phyloP scores from a whole-genome alignment of 2,888 invertebrate species.

The Pinctada fucata region DNA sequence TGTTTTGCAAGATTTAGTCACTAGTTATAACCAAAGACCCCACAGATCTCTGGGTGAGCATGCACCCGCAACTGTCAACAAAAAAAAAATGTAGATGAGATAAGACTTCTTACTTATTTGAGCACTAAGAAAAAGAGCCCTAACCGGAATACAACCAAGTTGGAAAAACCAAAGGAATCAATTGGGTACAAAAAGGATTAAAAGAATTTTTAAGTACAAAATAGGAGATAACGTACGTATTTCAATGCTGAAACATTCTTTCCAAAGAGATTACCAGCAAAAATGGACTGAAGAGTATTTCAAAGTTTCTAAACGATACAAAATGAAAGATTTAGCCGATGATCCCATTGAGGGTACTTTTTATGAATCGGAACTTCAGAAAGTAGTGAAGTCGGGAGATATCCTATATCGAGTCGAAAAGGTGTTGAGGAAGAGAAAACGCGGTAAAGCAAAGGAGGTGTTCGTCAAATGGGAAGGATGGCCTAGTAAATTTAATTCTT shows the following conservation, averaged over 20 bases:
- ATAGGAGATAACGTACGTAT: conserved; percentile 26
- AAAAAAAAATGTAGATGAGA: conserved; percentile 7
- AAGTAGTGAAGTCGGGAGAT: conserved; percentile 30
- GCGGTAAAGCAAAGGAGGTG: conserved; percentile 23
- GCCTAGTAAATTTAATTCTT: conserved; percentile 43
- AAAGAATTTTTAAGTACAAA: conserved; percentile 9
- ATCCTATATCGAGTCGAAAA: conserved; percentile 38
- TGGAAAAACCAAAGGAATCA: conserved; percentile 6
- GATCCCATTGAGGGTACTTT: conserved; percentile 33
- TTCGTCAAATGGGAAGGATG: conserved; percentile 31
- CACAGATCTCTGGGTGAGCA: conserved; percentile 3
- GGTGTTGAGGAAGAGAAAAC: conserved; percentile 22
- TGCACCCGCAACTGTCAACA: background rate
- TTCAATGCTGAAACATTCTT: conserved; percentile 29
- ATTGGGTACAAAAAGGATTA: conserved; percentile 4
- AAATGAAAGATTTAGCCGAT: conserved; percentile 33
- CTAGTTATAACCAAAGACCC: background rate
- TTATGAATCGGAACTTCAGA: conserved; percentile 33
- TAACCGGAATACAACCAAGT: conserved; percentile 8
- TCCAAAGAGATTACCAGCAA: conserved; percentile 39
- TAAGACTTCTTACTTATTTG: conserved; percentile 9
- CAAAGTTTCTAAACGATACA: conserved; percentile 20
- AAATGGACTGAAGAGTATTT: conserved; percentile 36
- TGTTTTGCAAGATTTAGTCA: conserved; percentile 25
- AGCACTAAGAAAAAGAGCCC: background rate